Percentiles rank a stretch among this genome's conserved stretches.
Evolutionary conservation across 2,888 invertebrate genomes (phyloP).

Genomic region (Phorcus lineatus): DNA sequence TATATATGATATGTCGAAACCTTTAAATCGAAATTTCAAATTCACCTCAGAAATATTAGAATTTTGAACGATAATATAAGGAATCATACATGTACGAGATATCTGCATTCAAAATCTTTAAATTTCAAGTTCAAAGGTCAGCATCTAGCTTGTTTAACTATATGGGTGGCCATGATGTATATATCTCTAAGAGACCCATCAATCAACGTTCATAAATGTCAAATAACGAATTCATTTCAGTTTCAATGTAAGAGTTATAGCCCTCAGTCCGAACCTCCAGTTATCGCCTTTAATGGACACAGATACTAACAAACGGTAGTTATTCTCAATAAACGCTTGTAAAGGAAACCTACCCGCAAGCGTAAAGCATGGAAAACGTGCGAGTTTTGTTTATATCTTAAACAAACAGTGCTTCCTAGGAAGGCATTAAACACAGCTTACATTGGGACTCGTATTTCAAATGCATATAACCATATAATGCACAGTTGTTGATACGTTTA

Average conservation of each 20-base stretch:
- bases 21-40: no score
- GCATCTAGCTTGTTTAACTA: neutral
- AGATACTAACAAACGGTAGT: neutral
- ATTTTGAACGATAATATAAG: no score
- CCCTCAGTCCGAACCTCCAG: neutral
- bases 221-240: neutral
- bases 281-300: constrained; percentile 1
- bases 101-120: no score
- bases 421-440: neutral
- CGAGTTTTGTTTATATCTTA: neutral
- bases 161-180: neutral
- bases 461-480: constrained; percentile 13
- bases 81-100: no score
- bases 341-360: neutral
- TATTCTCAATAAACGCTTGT: neutral
- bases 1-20: no score
- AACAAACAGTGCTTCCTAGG: neutral
- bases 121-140: neutral
- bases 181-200: neutral
- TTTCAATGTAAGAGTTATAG: neutral
- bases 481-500: neutral
- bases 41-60: no score
- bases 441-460: neutral
- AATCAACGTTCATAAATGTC: neutral
- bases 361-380: neutral